Conservation (phyloP, 2,888 invertebrate genomes). For the Morpho deidamia region DNA sequence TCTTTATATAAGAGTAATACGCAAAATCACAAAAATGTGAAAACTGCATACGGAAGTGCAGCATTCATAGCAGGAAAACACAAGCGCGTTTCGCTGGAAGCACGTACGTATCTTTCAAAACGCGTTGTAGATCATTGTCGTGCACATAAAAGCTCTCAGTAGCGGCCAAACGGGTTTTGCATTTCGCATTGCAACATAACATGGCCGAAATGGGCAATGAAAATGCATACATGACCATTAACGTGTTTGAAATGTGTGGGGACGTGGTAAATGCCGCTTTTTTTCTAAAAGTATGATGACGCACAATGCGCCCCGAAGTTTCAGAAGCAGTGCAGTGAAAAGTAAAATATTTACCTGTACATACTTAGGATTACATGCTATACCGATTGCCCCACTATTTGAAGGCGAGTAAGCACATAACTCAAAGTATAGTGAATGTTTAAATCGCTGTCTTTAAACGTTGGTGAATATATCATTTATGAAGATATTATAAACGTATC, state of each 20-base stretch:
- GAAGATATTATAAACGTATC: too few species aligned
- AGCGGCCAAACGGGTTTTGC: constrained; percentile 52
- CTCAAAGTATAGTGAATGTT: too few species aligned
- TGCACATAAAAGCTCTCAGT: constrained; percentile 53
- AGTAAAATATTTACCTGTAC: too few species aligned
- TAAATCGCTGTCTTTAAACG: too few species aligned
- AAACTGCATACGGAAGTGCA: constrained; percentile 13
- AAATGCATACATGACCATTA: constrained; percentile 15
- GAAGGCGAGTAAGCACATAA: too few species aligned
- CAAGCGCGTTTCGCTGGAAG: constrained; percentile 3
- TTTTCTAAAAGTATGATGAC: constrained; percentile 1
- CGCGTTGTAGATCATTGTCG: constrained; percentile 55
- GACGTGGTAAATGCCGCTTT: constrained; percentile 2
- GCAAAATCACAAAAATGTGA: constrained; percentile 2
- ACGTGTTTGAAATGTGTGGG: constrained; percentile 10
- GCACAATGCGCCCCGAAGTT: too few species aligned
- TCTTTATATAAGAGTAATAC: too few species aligned
- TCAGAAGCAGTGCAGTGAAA: too few species aligned
- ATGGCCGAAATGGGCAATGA: constrained; percentile 30
- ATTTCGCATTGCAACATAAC: constrained; percentile 24
- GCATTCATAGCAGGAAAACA: constrained; percentile 14
- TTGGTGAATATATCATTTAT: too few species aligned
- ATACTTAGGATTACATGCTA: too few species aligned
- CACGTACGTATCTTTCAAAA: constrained; percentile 39
- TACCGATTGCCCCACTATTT: too few species aligned